Conservation (phyloP, 2,797 vertebrate genomes). For the Typhlichthys subterraneus region DNA sequence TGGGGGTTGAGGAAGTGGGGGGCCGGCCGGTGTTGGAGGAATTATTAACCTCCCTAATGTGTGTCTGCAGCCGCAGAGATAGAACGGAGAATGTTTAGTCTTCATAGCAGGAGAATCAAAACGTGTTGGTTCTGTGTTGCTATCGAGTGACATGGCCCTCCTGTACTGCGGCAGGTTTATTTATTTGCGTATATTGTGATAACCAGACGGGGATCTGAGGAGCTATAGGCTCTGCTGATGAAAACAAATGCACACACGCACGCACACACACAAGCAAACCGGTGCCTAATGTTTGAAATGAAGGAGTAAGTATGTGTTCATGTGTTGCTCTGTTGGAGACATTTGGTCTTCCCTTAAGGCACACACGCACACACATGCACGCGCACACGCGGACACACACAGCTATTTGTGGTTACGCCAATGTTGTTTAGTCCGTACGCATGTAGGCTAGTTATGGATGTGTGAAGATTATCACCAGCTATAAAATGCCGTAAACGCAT, state of each 20-base stretch:
- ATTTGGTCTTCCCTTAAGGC: background rate
- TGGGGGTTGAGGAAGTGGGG: background rate
- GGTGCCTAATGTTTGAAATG: no score
- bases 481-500: constrained; percentile 65
- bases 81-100: constrained; percentile 17
- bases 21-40: constrained; percentile 16
- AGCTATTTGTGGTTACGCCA: background rate
- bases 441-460: background rate
- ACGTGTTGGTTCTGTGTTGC: no score
- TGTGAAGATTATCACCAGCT: constrained; percentile 60
- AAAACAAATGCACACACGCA: constrained; percentile 14
- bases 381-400: background rate
- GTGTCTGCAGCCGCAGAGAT: constrained; percentile 38
- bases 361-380: constrained; percentile 6
- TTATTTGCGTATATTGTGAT: background rate
- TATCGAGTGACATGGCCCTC: background rate
- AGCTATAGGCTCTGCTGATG: background rate
- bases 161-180: background rate
- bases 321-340: no score
- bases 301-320: no score
- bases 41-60: constrained; percentile 60
- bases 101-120: no score
- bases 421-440: background rate
- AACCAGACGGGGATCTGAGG: background rate
- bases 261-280: constrained; percentile 10